Conservation (phyloP, 2,797 vertebrate genomes). For the Meda fulgida region DNA sequence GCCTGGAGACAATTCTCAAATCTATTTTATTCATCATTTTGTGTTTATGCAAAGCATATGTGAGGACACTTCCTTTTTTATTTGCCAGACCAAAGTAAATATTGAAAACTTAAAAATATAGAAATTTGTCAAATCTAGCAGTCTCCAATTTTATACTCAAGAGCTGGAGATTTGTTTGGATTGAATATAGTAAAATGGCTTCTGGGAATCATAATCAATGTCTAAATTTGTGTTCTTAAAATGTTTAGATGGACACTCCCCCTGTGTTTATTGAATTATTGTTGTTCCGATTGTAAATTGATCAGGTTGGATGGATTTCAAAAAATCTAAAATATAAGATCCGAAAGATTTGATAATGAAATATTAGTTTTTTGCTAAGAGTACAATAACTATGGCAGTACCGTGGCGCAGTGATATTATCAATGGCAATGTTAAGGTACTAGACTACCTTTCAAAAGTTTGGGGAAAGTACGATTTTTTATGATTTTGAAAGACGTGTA, state of each 20-base stretch:
- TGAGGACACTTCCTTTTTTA: slow-evolving; percentile 2
- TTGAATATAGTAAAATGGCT: slow-evolving; percentile 5
- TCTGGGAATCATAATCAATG: not conserved
- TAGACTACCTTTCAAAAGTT: too few relatives aligned
- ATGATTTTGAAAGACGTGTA: not conserved
- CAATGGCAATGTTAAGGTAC: too few relatives aligned
- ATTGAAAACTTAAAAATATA: slow-evolving; percentile 39
- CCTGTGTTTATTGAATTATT: not conserved
- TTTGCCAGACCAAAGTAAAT: slow-evolving; percentile 23
- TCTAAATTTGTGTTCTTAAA: not conserved
- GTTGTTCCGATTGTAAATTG: not conserved
- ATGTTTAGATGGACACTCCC: slow-evolving; percentile 10
- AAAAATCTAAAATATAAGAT: not conserved
- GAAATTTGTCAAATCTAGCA: slow-evolving; percentile 24
- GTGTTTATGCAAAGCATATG: slow-evolving; percentile 70
- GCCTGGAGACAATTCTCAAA: slow-evolving; percentile 76
- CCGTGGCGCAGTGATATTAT: too few relatives aligned
- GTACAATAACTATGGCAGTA: too few relatives aligned
- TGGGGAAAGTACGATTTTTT: not conserved
- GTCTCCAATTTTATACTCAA: slow-evolving; percentile 6
- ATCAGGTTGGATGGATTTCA: too few relatives aligned
- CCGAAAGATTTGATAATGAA: not conserved
- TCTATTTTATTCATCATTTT: slow-evolving; percentile 82
- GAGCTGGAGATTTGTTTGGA: not conserved
- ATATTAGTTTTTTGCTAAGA: too few relatives aligned